Percentiles rank a stretch among this genome's conserved stretches.
These are phyloP conservation scores for Autographa pulchrina DNA, from an alignment of 2,888 invertebrate species.

Conservation along the genomic window DNA sequence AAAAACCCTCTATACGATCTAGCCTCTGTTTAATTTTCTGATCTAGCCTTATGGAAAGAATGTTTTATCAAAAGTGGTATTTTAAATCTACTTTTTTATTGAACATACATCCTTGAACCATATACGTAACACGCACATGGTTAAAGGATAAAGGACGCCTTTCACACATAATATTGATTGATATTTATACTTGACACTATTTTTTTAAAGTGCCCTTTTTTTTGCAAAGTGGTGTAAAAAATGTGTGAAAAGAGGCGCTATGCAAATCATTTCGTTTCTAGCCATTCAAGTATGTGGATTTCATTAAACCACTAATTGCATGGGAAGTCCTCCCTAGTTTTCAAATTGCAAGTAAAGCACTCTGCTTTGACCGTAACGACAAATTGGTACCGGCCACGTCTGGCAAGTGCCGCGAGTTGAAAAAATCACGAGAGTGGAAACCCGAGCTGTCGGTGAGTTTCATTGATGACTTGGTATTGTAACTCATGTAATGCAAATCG, in stretches of 20 bases:
- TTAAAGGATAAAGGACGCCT: no score
- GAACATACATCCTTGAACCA: no score
- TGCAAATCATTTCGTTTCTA: slow-evolving; percentile 43
- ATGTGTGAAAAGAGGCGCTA: slow-evolving; percentile 24
- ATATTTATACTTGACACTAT: no score
- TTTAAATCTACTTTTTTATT: no score
- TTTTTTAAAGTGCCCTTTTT: no score
- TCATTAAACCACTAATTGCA: slow-evolving; percentile 23
- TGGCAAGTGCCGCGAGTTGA: slow-evolving; percentile 27
- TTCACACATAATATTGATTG: no score
- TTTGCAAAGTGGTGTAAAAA: slow-evolving; percentile 14
- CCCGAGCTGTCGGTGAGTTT: slow-evolving; percentile 30
- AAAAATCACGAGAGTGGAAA: slow-evolving; percentile 16
- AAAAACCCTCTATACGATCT: no score
- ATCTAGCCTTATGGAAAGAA: no score
- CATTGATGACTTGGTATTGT: not conserved
- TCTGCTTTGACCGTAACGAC: slow-evolving; percentile 37
- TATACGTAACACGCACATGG: no score
- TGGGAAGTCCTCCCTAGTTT: not conserved
- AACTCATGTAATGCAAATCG: not conserved
- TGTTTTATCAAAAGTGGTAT: no score
- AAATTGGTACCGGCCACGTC: slow-evolving; percentile 28
- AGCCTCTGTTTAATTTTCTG: no score
- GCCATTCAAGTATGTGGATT: slow-evolving; percentile 36
- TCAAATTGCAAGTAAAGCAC: slow-evolving; percentile 1